phyloP scores from a whole-genome alignment of 2,113 vertebrate species.

The Marmota monax region DNA sequence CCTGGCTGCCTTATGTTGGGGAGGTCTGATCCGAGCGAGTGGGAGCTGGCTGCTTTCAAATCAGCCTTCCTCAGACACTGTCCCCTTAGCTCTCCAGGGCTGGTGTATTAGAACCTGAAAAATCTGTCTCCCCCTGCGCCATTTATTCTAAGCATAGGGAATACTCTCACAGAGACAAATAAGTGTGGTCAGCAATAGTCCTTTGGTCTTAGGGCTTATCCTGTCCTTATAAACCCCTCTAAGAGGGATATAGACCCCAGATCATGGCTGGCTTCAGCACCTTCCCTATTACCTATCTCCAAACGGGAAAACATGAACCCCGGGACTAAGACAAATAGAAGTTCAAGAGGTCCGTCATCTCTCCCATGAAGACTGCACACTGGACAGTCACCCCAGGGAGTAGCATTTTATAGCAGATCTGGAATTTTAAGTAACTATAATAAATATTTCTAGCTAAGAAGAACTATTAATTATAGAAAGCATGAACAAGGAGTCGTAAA shows the following conservation, averaged over 20 bases:
- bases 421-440: not conserved
- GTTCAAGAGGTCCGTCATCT: fast-evolving
- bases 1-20: not conserved
- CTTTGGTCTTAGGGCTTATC: not conserved
- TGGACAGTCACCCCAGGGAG: fast-evolving
- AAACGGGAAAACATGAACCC: not conserved
- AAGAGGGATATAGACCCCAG: not conserved
- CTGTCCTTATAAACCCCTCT: not conserved
- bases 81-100: not conserved
- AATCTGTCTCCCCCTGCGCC: not conserved
- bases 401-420: not conserved
- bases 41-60: not conserved
- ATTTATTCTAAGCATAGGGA: not conserved
- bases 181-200: not conserved
- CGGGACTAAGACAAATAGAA: not conserved
- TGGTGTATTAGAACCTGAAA: not conserved
- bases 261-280: not conserved
- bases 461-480: not conserved
- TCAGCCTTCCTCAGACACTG: not conserved
- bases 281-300: not conserved
- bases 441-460: not conserved
- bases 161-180: not conserved
- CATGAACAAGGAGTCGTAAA: not conserved
- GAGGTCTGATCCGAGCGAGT: not conserved
- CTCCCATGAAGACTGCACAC: not conserved